These are phyloP conservation scores for Drosophila aldrichi DNA, from an alignment of 2,888 invertebrate genomes.

Conservation along the genomic window DNA sequence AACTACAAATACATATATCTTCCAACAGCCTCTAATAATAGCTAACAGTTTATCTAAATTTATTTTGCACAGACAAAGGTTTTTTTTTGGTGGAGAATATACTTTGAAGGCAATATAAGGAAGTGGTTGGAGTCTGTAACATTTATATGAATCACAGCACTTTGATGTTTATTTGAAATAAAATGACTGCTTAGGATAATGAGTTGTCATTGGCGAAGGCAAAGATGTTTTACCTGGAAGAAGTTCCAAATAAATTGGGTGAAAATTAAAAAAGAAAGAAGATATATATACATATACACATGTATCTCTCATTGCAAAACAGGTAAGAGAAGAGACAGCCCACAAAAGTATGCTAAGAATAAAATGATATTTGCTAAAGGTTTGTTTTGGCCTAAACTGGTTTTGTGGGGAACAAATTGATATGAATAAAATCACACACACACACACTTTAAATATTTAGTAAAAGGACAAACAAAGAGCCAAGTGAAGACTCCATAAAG, in stretches of 20 bases:
- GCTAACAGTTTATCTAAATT: too few relatives aligned
- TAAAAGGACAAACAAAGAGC: background rate
- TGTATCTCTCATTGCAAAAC: background rate
- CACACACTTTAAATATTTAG: too few relatives aligned
- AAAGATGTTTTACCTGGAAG: background rate
- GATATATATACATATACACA: background rate
- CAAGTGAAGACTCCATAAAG: background rate
- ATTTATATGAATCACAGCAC: background rate
- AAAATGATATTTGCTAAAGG: too few relatives aligned
- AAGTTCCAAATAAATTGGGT: background rate
- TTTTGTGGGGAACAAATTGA: too few relatives aligned
- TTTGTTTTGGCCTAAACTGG: too few relatives aligned
- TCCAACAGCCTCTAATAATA: too few relatives aligned
- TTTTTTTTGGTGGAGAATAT: slow-evolving; percentile 13
- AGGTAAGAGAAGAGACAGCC: background rate
- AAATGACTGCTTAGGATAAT: background rate
- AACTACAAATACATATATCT: background rate
- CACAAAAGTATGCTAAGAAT: too few relatives aligned
- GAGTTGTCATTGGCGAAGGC: too few relatives aligned
- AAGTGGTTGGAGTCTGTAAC: background rate
- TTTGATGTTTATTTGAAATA: slow-evolving; percentile 3
- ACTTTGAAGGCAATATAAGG: slow-evolving; percentile 26
- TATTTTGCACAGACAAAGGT: background rate
- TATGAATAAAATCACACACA: too few relatives aligned
- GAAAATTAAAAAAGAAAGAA: background rate